Conservation (phyloP, 2,113 vertebrate species). For the Plecturocebus donacophilus region DNA sequence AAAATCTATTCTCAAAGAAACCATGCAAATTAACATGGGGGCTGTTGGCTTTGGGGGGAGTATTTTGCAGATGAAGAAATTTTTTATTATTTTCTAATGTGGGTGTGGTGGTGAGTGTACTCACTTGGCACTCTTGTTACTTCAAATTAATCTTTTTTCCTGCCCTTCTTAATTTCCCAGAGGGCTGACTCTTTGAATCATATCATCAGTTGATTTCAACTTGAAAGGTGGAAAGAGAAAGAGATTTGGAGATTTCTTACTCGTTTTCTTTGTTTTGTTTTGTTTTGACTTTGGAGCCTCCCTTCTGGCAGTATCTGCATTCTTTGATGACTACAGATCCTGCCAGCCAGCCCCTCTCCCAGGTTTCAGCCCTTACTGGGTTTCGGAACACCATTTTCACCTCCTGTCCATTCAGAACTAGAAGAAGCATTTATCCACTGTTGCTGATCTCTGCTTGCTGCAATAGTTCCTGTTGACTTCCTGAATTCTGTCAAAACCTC, state of each 20-base stretch:
- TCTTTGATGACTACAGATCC: neutral
- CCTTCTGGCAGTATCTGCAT: accelerated
- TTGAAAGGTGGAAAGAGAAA: neutral
- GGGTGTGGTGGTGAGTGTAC: neutral
- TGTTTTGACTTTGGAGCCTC: neutral
- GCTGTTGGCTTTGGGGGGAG: neutral
- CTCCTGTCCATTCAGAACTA: neutral
- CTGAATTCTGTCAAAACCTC: neutral
- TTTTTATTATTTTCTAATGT: neutral
- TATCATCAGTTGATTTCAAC: neutral
- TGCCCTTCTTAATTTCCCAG: neutral
- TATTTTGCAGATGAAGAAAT: neutral
- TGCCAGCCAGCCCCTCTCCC: accelerated
- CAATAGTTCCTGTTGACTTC: neutral
- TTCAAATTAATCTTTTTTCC: neutral
- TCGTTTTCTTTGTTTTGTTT: neutral
- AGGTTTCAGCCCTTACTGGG: neutral
- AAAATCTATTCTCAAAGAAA: constrained; percentile 23
- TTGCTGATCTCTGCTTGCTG: neutral
- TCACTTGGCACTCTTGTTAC: neutral
- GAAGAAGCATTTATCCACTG: neutral
- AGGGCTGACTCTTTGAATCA: neutral
- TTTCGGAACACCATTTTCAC: neutral
- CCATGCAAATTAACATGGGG: neutral
- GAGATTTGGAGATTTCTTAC: neutral